phyloP scores from a whole-genome alignment of 2,888 invertebrate genomes.

The Ditula angustiorana region DNA sequence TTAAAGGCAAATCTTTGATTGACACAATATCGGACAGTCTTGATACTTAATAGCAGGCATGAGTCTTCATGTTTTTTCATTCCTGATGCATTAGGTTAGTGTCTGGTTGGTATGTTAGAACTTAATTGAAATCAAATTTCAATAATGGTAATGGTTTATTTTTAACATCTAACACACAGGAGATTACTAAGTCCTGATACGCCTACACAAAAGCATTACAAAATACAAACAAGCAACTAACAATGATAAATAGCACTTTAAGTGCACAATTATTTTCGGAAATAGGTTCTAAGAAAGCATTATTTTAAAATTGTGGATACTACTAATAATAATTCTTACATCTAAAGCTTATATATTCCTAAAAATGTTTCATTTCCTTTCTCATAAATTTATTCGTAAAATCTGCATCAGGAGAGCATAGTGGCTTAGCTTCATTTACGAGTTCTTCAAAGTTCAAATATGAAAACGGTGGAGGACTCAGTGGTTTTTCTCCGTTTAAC shows the following conservation, averaged over 20 bases:
- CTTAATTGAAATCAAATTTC: conserved; percentile 24
- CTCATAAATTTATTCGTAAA: conserved; percentile 86
- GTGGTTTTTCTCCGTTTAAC: conserved; percentile 53
- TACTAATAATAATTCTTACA: background rate
- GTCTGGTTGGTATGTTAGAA: background rate
- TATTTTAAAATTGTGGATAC: too few relatives aligned
- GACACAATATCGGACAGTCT: background rate
- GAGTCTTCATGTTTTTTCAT: background rate
- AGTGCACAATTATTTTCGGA: too few relatives aligned
- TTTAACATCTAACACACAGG: background rate
- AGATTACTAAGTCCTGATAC: background rate
- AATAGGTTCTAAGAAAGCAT: too few relatives aligned
- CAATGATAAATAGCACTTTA: background rate
- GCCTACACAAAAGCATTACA: conserved; percentile 17
- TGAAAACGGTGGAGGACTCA: conserved; percentile 70
- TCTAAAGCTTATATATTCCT: conserved; percentile 32
- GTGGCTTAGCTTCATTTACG: conserved; percentile 78
- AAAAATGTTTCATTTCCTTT: conserved; percentile 79
- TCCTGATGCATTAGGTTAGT: conserved; percentile 21
- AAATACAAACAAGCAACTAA: conserved; percentile 22
- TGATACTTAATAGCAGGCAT: background rate
- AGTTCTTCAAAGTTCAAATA: conserved; percentile 86
- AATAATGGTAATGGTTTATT: conserved; percentile 18
- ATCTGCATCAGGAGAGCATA: conserved; percentile 75
- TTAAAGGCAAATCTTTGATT: too few relatives aligned